Conservation (phyloP, 2,797 vertebrate species). For the Phoebastria nigripes region DNA sequence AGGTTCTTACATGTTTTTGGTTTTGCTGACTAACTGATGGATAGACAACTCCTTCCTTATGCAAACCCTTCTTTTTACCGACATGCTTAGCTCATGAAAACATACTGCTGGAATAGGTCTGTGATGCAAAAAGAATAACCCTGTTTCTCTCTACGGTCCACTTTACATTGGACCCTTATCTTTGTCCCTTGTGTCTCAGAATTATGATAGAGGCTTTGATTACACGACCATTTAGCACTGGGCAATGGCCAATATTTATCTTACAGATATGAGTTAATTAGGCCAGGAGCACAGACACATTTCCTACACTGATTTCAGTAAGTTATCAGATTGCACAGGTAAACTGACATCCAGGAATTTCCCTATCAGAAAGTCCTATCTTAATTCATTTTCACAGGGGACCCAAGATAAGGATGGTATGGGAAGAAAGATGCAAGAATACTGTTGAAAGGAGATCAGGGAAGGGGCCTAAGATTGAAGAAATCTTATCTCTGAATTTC, state of each 20-base stretch:
- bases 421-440: slow-evolving; percentile 5
- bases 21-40: neutral
- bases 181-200: neutral
- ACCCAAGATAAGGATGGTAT: slow-evolving; percentile 33
- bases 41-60: neutral
- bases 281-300: neutral
- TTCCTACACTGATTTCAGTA: slow-evolving; percentile 23
- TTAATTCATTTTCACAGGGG: slow-evolving; percentile 56
- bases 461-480: neutral
- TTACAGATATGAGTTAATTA: slow-evolving; percentile 27
- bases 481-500: neutral
- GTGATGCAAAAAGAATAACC: neutral
- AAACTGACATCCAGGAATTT: slow-evolving; percentile 45
- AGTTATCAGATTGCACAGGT: slow-evolving; percentile 46
- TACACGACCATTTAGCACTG: neutral
- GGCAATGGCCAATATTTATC: slow-evolving; percentile 12
- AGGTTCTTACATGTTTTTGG: neutral
- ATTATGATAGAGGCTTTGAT: neutral
- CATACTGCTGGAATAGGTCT: neutral
- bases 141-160: neutral
- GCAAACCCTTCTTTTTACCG: neutral
- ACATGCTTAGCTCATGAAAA: neutral
- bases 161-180: slow-evolving; percentile 9
- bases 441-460: neutral
- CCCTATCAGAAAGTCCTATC: slow-evolving; percentile 34